Base-by-base conservation (phyloP, 2,888 invertebrate genomes). In the Tricholauxania praeusta region DNA sequence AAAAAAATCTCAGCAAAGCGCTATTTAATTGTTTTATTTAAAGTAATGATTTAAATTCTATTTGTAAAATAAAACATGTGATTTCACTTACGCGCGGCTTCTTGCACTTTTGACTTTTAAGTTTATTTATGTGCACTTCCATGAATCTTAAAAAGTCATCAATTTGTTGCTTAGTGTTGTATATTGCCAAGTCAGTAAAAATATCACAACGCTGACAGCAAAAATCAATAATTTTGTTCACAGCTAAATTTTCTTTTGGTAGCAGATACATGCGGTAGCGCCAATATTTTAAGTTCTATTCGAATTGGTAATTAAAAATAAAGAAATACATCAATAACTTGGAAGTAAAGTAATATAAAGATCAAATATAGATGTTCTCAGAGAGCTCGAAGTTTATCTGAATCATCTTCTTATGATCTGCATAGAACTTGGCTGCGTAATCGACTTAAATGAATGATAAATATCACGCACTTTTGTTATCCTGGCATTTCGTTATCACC, bases 221-320 rank as follows among this genome's bases (percentile, higher is more conserved):
- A 53, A 92, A 92, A 72, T 95, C 95, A 12, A 94, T 88, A 71
- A 96, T 94, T 82, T 91, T 92, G 84, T 94, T 93, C 1, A 93
- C 94, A 0, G 93, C 94, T 15, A 92, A 89, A 84, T 94, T 95
- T 82, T 92, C 92, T 68, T 93, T 89, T 0, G 98, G 98, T 69
- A 99, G 86, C 2, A 98, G 88, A 77, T 96, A 93, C 78, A 98
- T 94, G 62, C 98, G 91, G 85, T 96, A 96, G 74, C 98, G 91
- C 96, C 96, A 97, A 85, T 94, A 96, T 86, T 96, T 96, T 39
- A 95, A 88, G 14, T 92, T 91, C 95, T 95, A 83, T 53, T 10
- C 2, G 1, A 39, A 10, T 39, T 39, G 6, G 7, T 39, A 39
- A 39, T 7, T 86, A 70, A 57, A 17, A 68, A 57, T 52, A 74